Conservation (phyloP, 2,797 vertebrate species). For the Micrastur ruficollis region DNA sequence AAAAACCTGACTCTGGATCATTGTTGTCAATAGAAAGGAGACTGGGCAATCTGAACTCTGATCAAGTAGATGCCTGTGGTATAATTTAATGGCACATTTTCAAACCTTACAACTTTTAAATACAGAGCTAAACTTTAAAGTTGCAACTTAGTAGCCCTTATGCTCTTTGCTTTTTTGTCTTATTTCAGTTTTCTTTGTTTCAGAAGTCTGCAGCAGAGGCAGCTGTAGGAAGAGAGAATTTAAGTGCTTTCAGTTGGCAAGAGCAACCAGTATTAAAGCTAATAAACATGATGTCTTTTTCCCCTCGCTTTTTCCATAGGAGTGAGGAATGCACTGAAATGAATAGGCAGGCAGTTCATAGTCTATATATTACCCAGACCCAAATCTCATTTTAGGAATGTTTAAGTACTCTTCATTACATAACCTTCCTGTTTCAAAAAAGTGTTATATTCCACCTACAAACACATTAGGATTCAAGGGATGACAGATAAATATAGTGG, state of each 20-base stretch:
- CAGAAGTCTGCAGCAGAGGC: neutral
- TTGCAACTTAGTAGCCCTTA: constrained; percentile 21
- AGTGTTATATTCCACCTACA: constrained; percentile 13
- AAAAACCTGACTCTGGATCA: constrained; percentile 40
- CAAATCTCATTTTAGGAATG: neutral
- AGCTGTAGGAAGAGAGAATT: constrained; percentile 18
- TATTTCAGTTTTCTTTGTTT: constrained; percentile 43
- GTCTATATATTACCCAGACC: neutral
- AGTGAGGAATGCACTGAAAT: constrained; percentile 17
- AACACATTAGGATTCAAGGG: constrained; percentile 42
- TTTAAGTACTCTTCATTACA: constrained; percentile 7
- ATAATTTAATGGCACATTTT: constrained; percentile 41
- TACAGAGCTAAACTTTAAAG: constrained; percentile 39
- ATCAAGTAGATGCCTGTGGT: constrained; percentile 27
- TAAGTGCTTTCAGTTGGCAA: constrained; percentile 34
- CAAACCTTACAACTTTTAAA: constrained; percentile 49
- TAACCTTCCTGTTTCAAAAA: constrained; percentile 6
- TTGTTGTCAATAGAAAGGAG: constrained; percentile 31
- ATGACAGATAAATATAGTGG: constrained; percentile 41
- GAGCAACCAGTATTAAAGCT: constrained; percentile 21
- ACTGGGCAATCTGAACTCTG: neutral
- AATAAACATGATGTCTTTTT: constrained; percentile 23
- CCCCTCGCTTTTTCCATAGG: neutral
- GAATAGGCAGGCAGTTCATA: constrained; percentile 2
- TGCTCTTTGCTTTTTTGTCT: constrained; percentile 16